Conservation (phyloP, 2,113 vertebrate genomes). For the Megalops atlanticus region DNA sequence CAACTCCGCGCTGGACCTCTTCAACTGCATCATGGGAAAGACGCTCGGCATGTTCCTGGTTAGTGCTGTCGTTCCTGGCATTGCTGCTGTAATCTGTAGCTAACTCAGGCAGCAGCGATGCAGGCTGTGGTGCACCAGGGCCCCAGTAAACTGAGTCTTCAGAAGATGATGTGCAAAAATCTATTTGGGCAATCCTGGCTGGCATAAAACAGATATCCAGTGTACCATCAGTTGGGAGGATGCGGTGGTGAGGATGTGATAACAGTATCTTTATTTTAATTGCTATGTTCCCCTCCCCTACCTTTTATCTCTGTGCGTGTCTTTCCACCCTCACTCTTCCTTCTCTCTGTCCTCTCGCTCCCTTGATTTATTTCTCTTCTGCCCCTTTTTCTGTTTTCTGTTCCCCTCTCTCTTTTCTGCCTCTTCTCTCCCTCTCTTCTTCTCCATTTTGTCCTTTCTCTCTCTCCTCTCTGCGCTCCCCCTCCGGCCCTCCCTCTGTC, state of each 20-base stretch:
- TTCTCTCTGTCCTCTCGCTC: neutral
- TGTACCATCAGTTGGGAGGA: neutral
- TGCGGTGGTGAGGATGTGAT: neutral
- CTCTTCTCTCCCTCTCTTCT: neutral
- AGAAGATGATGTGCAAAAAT: too few species aligned
- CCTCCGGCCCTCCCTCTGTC: neutral
- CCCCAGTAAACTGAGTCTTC: too few species aligned
- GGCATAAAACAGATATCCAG: too few species aligned
- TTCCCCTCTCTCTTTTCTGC: neutral
- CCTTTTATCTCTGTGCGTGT: neutral
- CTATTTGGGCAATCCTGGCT: too few species aligned
- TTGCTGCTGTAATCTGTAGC: too few species aligned
- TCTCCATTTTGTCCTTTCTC: too few species aligned
- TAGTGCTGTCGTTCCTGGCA: slow-evolving; percentile 2
- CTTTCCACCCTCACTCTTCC: neutral
- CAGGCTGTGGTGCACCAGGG: too few species aligned
- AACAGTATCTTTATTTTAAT: too few species aligned
- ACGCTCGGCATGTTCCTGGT: slow-evolving; percentile 86
- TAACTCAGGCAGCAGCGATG: too few species aligned
- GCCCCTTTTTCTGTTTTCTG: too few species aligned
- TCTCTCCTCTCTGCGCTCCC: neutral
- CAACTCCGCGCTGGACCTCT: slow-evolving; percentile 80
- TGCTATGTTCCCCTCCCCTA: too few species aligned
- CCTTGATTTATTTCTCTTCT: too few species aligned
- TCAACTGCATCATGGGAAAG: slow-evolving; percentile 88